Conservation (phyloP, 2,113 vertebrate species). For the Corythornis cristatus region DNA sequence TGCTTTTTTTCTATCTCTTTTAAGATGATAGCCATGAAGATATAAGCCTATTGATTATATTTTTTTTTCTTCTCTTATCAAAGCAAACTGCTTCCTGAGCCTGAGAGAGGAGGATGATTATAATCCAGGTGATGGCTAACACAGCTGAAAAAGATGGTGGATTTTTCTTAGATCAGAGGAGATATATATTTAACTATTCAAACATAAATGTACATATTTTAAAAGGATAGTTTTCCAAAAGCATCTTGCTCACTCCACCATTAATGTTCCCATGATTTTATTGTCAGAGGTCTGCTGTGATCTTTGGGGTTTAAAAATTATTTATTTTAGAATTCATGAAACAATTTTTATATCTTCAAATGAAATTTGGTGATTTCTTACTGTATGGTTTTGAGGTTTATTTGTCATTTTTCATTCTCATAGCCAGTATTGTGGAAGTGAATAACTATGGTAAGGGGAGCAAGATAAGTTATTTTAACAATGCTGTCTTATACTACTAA, state of each 20-base stretch:
- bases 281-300: background rate
- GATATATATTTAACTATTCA: background rate
- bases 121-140: background rate
- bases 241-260: background rate
- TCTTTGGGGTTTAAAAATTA: no score
- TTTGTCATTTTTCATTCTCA: background rate
- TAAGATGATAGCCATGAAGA: slow-evolving; percentile 48
- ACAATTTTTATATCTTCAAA: background rate
- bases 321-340: background rate
- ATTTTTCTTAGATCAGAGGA: background rate
- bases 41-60: background rate
- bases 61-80: background rate
- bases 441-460: background rate
- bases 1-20: slow-evolving; percentile 37
- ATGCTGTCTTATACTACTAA: background rate
- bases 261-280: background rate
- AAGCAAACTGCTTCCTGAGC: background rate
- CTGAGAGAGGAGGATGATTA: background rate
- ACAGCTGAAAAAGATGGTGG: background rate
- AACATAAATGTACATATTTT: background rate
- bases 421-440: background rate
- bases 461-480: background rate
- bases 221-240: background rate
- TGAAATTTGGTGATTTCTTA: background rate
- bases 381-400: background rate